Evolutionary conservation across 2,113 vertebrate species (phyloP).

Genomic region (Thymallus thymallus): DNA sequence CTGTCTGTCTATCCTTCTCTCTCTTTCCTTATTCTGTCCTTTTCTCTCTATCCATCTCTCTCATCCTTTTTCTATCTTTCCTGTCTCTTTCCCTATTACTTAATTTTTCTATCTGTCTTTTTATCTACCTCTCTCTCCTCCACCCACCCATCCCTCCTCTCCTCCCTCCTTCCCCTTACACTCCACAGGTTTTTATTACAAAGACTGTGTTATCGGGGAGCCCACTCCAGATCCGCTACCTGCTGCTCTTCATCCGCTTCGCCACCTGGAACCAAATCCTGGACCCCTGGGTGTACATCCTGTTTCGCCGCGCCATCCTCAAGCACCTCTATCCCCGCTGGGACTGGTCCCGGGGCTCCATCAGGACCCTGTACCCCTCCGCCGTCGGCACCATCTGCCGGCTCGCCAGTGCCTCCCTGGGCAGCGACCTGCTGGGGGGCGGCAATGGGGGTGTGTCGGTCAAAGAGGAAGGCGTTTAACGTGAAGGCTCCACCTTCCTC

Average conservation of each 20-base stretch:
- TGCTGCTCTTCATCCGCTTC: conserved; percentile 87
- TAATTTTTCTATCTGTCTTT: background rate
- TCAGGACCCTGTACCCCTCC: conserved; percentile 68
- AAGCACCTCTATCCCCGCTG: conserved; percentile 77
- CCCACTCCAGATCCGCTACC: conserved; percentile 19
- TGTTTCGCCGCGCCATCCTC: conserved; percentile 86
- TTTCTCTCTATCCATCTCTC: background rate
- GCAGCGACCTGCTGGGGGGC: background rate
- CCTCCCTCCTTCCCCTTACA: background rate
- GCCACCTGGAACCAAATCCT: conserved; percentile 97
- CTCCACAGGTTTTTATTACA: conserved; percentile 82
- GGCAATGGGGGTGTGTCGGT: background rate
- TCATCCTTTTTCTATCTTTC: background rate
- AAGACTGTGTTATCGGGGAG: conserved; percentile 71
- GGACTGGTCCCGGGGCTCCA: conserved; percentile 70
- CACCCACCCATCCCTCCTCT: background rate
- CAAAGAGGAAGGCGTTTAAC: too few relatives aligned
- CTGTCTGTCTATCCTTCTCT: background rate
- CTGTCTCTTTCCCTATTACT: too few relatives aligned
- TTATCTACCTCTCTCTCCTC: background rate
- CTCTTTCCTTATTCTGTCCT: background rate
- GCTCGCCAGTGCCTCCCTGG: conserved; percentile 53
- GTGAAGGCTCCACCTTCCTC: too few relatives aligned
- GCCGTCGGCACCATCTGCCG: conserved; percentile 71
- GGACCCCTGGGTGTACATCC: conserved; percentile 98